Conservation (phyloP, 2,113 vertebrate genomes). For the Lepisosteus oculatus region DNA sequence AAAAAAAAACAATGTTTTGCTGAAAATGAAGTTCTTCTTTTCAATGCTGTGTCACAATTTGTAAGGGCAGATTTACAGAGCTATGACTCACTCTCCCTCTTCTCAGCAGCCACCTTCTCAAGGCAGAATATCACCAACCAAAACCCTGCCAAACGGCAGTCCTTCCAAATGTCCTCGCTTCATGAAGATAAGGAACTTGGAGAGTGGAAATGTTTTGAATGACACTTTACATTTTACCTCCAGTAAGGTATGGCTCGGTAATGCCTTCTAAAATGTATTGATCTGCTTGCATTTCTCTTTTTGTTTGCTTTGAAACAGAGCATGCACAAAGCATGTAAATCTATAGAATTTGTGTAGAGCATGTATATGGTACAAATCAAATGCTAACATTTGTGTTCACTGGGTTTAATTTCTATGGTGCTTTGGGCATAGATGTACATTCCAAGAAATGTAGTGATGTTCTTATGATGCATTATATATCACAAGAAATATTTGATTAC, state of each 20-base stretch:
- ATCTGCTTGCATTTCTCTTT: background rate
- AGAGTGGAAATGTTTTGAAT: slow-evolving; percentile 73
- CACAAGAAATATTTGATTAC: background rate
- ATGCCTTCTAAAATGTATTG: background rate
- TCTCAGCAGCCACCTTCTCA: slow-evolving; percentile 56
- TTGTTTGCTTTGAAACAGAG: too few species aligned
- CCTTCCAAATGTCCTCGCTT: slow-evolving; percentile 92
- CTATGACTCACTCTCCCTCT: slow-evolving; percentile 14
- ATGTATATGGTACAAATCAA: background rate
- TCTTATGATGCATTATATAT: slow-evolving; percentile 14
- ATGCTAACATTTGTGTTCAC: background rate
- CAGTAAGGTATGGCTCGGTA: slow-evolving; percentile 67
- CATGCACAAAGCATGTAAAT: too few species aligned
- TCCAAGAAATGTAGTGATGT: background rate
- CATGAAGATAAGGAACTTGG: slow-evolving; percentile 94
- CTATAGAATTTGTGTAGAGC: too few species aligned
- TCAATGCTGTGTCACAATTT: too few species aligned
- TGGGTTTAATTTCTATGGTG: background rate
- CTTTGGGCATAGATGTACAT: background rate
- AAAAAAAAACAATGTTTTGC: too few species aligned
- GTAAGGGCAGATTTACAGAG: too few species aligned
- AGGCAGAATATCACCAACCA: slow-evolving; percentile 72
- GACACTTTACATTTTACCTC: slow-evolving; percentile 85
- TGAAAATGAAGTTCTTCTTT: too few species aligned
- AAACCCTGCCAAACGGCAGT: slow-evolving; percentile 74